A percentile compares a stretch with the other conserved stretches of the same genome.
These are phyloP conservation scores for Bombus soroeensis DNA, from an alignment of 1,140 invertebrate genomes.

Conservation along the genomic window DNA sequence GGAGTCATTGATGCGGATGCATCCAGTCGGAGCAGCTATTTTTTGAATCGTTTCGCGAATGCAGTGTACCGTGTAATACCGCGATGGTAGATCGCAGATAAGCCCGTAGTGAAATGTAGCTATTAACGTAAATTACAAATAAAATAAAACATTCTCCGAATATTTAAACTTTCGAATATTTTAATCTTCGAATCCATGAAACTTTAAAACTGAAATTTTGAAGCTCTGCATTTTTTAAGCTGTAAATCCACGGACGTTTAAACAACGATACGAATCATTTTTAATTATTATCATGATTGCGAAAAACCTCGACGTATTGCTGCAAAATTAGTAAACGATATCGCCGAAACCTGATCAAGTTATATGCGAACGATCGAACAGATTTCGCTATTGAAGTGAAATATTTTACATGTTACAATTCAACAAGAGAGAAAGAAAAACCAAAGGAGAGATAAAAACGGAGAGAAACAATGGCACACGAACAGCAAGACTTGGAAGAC, in stretches of 20 bases:
- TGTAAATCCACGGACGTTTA: too few relatives aligned
- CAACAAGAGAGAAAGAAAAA: not conserved
- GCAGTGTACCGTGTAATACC: not conserved
- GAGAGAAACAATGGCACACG: not conserved
- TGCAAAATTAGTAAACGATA: not conserved
- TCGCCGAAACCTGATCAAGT: not conserved
- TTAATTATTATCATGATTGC: not conserved
- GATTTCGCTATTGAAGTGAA: too few relatives aligned
- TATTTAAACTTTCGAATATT: not conserved
- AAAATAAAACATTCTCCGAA: too few relatives aligned
- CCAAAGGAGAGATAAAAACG: conserved; percentile 15
- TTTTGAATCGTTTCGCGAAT: conserved; percentile 13
- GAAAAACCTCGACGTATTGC: not conserved
- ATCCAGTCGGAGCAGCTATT: conserved; percentile 6
- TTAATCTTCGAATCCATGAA: not conserved
- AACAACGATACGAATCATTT: not conserved
- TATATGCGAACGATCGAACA: too few relatives aligned
- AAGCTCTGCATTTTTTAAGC: too few relatives aligned
- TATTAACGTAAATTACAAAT: not conserved
- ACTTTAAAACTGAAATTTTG: not conserved
- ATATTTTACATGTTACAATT: too few relatives aligned
- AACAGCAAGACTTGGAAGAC: not conserved
- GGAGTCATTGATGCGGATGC: conserved; percentile 28
- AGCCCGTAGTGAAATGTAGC: not conserved
- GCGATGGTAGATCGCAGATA: not conserved